Evolutionary conservation across 1,140 invertebrate genomes (phyloP).

Genomic region (Apis florea): DNA sequence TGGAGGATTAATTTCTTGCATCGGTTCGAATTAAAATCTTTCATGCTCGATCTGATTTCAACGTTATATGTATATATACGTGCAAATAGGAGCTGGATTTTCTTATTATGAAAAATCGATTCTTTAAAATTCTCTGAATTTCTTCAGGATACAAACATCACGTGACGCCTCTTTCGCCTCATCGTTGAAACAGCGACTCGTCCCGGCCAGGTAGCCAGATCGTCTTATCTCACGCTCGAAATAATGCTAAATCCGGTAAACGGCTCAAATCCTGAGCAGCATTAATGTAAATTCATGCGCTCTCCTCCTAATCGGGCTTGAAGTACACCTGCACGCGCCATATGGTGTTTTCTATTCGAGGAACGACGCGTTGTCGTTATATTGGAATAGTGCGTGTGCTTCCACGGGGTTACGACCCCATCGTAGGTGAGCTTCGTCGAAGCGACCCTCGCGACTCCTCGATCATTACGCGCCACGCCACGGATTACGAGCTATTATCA

Average conservation of each 20-base stretch:
- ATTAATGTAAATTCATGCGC: constrained; percentile 80
- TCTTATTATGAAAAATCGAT: too few relatives aligned
- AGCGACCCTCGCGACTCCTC: constrained; percentile 63
- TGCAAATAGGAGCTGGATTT: too few relatives aligned
- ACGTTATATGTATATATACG: too few relatives aligned
- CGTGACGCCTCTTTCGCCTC: too few relatives aligned
- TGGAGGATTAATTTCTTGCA: too few relatives aligned
- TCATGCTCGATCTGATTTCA: too few relatives aligned
- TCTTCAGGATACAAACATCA: too few relatives aligned
- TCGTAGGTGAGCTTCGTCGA: constrained; percentile 67
- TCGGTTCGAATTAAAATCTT: too few relatives aligned
- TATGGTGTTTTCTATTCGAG: constrained; percentile 78
- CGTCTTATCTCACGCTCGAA: constrained; percentile 33
- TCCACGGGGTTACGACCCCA: constrained; percentile 62
- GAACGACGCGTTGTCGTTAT: constrained; percentile 33
- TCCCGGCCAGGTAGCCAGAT: neutral
- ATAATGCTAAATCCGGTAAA: constrained; percentile 77
- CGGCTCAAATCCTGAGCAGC: constrained; percentile 72
- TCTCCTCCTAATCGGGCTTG: constrained; percentile 76
- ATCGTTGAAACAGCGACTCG: neutral
- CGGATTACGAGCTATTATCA: constrained; percentile 79
- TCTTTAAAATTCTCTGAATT: too few relatives aligned
- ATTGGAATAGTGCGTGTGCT: constrained; percentile 46
- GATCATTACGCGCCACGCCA: constrained; percentile 67
- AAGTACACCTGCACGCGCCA: constrained; percentile 79